Conservation (phyloP, 2,797 vertebrate genomes). For the Sandelia bainsii region DNA sequence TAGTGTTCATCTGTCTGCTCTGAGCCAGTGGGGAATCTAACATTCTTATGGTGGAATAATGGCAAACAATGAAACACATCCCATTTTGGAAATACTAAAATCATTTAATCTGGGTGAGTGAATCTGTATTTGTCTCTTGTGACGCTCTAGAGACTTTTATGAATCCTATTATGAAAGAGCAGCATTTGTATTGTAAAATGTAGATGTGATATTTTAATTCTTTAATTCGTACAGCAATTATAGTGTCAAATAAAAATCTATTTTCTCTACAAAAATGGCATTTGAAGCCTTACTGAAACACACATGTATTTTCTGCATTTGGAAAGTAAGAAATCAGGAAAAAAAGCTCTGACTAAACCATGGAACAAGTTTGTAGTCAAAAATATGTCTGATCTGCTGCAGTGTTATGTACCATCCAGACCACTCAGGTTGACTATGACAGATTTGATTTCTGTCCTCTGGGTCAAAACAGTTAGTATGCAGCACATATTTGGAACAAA, state of each 20-base stretch:
- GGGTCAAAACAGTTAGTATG: neutral
- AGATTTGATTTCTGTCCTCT: neutral
- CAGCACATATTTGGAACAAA: neutral
- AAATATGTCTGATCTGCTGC: constrained; percentile 3
- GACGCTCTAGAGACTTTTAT: neutral
- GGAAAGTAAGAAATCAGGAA: neutral
- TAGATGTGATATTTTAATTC: neutral
- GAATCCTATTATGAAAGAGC: neutral
- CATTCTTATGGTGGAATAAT: constrained; percentile 85
- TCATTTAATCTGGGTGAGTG: constrained; percentile 91
- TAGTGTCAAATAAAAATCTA: neutral
- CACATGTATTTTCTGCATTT: constrained; percentile 1
- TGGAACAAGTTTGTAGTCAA: neutral
- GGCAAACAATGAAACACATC: constrained; percentile 86
- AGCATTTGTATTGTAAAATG: constrained; percentile 1
- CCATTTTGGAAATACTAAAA: constrained; percentile 85
- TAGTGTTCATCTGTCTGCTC: constrained; percentile 45
- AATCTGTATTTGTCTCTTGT: constrained; percentile 19
- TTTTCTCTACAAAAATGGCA: neutral
- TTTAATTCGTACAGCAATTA: neutral
- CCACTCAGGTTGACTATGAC: neutral
- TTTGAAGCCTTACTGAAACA: neutral
- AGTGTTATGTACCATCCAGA: neutral
- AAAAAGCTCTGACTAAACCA: neutral
- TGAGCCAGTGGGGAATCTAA: constrained; percentile 49